A percentile compares a stretch with the other conserved stretches of the same genome.
phyloP scores from a whole-genome alignment of 2,888 invertebrate species.

The Conus canariensis region DNA sequence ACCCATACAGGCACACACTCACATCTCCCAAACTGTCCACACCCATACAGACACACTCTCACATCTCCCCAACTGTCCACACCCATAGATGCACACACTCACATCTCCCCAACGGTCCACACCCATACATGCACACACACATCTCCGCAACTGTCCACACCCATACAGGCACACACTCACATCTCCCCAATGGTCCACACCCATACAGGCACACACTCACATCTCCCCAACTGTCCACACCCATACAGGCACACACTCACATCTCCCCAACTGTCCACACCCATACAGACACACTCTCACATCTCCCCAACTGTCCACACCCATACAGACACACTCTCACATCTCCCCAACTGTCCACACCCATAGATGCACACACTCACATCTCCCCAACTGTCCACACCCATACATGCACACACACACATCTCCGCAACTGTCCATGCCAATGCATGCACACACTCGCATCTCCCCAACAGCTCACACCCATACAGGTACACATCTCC shows the following conservation, averaged over 20 bases:
- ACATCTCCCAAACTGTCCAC: background rate
- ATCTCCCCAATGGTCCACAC: background rate
- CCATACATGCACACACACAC: background rate
- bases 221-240: conserved; percentile 96
- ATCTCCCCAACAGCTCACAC: conserved; percentile 96
- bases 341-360: conserved; percentile 96
- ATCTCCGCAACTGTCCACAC: background rate
- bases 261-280: background rate
- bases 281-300: background rate
- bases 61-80: no score
- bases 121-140: no score
- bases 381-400: background rate
- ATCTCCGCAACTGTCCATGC: background rate
- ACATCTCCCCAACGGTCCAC: conserved; percentile 98
- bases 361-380: no score
- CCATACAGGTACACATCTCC: no score
- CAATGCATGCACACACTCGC: conserved; percentile 84
- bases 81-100: conserved; percentile 79
- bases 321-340: conserved; percentile 83
- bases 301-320: background rate
- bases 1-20: background rate
- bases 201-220: conserved; percentile 83
- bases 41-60: no score
- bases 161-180: background rate
- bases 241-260: no score